Evolutionary conservation across 2,113 vertebrate genomes (phyloP).

Genomic region (Neotragus pygmaeus): DNA sequence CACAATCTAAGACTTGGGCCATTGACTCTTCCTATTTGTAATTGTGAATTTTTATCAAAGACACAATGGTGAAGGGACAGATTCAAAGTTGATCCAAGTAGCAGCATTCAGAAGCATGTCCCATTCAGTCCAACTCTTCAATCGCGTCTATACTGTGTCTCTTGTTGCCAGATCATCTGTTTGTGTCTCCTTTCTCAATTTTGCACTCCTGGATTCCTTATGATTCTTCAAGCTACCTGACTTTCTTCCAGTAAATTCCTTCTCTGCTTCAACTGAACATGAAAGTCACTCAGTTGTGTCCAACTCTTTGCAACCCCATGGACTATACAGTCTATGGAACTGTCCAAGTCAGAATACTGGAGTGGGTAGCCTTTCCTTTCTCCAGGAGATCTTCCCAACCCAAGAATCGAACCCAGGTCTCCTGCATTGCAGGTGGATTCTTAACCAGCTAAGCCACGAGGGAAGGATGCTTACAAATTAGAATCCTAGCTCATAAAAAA

Average conservation of each 20-base stretch:
- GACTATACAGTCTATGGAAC: not conserved
- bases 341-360: not conserved
- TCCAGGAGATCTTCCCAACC: not conserved
- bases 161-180: not conserved
- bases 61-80: not conserved
- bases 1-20: not conserved
- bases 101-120: not conserved
- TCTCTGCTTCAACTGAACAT: not conserved
- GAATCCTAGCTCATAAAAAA: not conserved
- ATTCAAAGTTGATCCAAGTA: not conserved
- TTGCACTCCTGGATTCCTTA: not conserved
- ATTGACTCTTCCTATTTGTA: not conserved
- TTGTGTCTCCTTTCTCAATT: not conserved
- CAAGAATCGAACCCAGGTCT: not conserved
- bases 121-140: not conserved
- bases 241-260: not conserved
- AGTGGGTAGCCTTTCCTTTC: not conserved
- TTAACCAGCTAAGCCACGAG: not conserved
- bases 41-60: not conserved
- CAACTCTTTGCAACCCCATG: not conserved
- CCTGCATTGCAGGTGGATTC: not conserved
- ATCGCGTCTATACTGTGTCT: not conserved
- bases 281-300: not conserved
- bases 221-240: not conserved
- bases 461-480: slow-evolving; percentile 8